Base-by-base conservation (phyloP, 2,888 invertebrate species). In the Nipponacmea schrenckii region DNA sequence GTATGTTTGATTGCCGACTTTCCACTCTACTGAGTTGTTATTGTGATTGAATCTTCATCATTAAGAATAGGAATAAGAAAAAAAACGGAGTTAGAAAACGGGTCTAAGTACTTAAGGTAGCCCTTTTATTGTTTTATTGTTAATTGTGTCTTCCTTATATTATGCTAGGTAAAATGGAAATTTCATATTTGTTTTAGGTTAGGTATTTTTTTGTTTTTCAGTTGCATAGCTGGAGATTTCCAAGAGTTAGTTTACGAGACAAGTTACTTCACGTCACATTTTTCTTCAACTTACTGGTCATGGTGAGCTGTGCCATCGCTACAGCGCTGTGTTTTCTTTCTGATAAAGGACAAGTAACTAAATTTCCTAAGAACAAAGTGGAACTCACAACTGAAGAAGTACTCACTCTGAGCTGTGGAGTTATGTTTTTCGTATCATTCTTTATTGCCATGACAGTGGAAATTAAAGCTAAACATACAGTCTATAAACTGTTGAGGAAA, bases 371-470 rank as follows among this genome's bases (percentile, higher is more conserved):
- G 79, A 88, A 80, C 84, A 87, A 83, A 72, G 85, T 87, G n/a
- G 87, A 89, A 73, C 84, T 90, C 70, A 90, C 89, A 0, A 82
- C 86, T 14, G 89, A 90, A 62, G 91, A 91, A 78, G 86, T 91
- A 45, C 88, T 90, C 62, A 91, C 91, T 2, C 85, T 91, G 27
- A 86, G 89, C 4, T 91, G 91, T 77, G 91, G 91, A 0, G 89
- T 91, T 15, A 84, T 91, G 66, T 91, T 91, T 83, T 90, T 91
- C 77, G 87, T 90, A 48, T 90, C 91, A 14, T 91, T 91, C 80
- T 91, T 91, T 80, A 86, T 91, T 31, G 91, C 91, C 67, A 90
- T 91, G 87, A 90, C 91, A 74, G 91, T 90, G 24, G 90, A 91
- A 84, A 90, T 91, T 62, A 91, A 91, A 81, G 90, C 90, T 7